A percentile compares a stretch with the other conserved stretches of the same genome.
Evolutionary conservation across 2,113 vertebrate species (phyloP).

Genomic region (Mesoclemmys tuberculata): DNA sequence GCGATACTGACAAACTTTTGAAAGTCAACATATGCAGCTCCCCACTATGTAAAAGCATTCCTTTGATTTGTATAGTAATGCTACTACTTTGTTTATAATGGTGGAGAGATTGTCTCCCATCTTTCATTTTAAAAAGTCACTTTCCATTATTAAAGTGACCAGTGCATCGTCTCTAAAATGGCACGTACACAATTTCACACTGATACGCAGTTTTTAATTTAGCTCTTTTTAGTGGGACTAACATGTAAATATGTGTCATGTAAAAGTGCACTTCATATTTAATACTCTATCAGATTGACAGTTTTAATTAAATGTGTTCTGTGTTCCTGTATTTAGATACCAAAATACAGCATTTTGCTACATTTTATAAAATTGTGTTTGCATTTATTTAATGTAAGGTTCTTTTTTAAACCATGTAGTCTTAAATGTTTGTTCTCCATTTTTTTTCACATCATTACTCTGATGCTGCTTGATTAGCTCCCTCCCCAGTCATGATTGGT

Average conservation of each 20-base stretch:
- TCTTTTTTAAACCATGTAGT: conserved; percentile 76
- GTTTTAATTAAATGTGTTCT: not conserved
- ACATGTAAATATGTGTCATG: not conserved
- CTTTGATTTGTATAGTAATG: rapidly evolving
- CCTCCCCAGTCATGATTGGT: conserved; percentile 93
- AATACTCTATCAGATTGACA: not conserved
- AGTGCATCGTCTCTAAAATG: conserved; percentile 28
- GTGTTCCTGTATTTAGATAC: conserved; percentile 25
- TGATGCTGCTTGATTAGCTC: conserved; percentile 91
- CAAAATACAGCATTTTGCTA: conserved; percentile 63
- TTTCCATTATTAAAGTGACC: not conserved
- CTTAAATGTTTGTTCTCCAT: conserved; percentile 81
- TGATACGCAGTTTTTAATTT: not conserved
- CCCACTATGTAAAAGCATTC: not conserved
- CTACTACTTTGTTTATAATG: rapidly evolving
- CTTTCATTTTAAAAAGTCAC: not conserved
- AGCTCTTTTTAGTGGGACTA: not conserved
- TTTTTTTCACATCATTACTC: conserved; percentile 86
- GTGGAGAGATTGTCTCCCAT: rapidly evolving
- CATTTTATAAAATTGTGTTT: conserved; percentile 78
- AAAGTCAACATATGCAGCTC: not conserved
- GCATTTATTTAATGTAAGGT: conserved; percentile 80
- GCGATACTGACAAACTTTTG: not conserved
- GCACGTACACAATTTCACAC: rapidly evolving
- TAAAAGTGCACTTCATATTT: not conserved